Evolutionary conservation across 1,140 invertebrate species (phyloP).

Genomic region (Zaprionus davidi): DNA sequence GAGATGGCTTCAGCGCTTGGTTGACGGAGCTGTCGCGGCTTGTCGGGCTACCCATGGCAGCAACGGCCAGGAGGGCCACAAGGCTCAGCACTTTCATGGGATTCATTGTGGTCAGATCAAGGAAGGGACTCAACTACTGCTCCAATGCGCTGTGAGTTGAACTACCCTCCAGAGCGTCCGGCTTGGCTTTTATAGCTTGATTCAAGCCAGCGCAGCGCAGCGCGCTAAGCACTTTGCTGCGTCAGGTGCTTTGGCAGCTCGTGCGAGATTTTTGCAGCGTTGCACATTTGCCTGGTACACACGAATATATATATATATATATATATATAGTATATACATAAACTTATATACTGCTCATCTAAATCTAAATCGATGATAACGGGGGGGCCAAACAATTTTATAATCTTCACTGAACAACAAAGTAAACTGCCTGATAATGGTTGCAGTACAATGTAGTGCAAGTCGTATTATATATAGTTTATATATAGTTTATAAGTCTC

Average conservation of each 20-base stretch:
- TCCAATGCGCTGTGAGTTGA: conserved; percentile 53
- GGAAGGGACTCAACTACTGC: conserved; percentile 46
- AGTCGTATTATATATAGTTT: background rate
- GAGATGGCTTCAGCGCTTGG: conserved; percentile 66
- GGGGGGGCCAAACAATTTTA: background rate
- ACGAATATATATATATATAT: background rate
- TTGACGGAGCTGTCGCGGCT: conserved; percentile 51
- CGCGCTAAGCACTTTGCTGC: conserved; percentile 17
- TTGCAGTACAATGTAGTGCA: conserved; percentile 4
- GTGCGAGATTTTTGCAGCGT: conserved; percentile 26
- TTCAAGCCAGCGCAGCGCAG: background rate
- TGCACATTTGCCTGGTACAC: background rate
- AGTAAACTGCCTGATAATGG: background rate
- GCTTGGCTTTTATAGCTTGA: conserved; percentile 43
- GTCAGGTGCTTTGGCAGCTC: conserved; percentile 20
- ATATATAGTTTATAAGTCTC: background rate
- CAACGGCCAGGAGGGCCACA: conserved; percentile 58
- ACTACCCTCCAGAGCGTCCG: conserved; percentile 36
- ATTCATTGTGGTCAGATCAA: conserved; percentile 55
- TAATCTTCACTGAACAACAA: background rate
- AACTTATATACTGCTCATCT: background rate
- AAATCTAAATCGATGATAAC: background rate
- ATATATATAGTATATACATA: background rate
- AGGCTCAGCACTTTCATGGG: conserved; percentile 69
- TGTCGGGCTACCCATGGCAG: conserved; percentile 51